Percentiles rank a stretch among this genome's conserved stretches.
These are phyloP conservation scores for Neotoma lepida DNA, from an alignment of 2,113 vertebrate genomes.

Conservation along the genomic window DNA sequence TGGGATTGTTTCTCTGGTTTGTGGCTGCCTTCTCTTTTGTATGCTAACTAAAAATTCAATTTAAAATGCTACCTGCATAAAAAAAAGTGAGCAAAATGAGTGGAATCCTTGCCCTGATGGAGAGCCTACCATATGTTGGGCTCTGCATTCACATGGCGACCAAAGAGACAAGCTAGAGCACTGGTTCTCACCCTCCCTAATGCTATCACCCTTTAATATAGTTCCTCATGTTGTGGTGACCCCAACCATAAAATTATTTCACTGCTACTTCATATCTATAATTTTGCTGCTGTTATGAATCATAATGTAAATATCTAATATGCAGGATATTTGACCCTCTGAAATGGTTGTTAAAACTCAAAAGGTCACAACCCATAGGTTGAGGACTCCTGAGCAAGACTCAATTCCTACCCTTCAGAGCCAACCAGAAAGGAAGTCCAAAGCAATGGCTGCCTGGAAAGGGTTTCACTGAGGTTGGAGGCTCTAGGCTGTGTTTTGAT, in stretches of 20 bases:
- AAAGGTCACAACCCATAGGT: not conserved
- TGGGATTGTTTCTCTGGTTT: not conserved
- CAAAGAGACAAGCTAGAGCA: not conserved
- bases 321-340: not conserved
- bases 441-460: not conserved
- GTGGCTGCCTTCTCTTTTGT: not conserved
- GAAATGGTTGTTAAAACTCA: not conserved
- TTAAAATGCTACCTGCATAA: not conserved
- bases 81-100: not conserved
- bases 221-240: not conserved
- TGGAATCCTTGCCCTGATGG: not conserved
- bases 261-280: not conserved
- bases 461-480: too few species aligned
- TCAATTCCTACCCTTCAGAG: not conserved
- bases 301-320: not conserved
- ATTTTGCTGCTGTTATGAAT: not conserved
- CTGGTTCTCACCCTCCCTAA: not conserved
- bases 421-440: not conserved
- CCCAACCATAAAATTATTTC: not conserved
- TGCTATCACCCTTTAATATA: not conserved
- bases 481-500: not conserved
- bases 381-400: not conserved
- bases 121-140: not conserved
- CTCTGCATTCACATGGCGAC: not conserved
- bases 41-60: not conserved